Conservation (phyloP, 2,113 vertebrate genomes). For the Scartelaos histophorus region DNA sequence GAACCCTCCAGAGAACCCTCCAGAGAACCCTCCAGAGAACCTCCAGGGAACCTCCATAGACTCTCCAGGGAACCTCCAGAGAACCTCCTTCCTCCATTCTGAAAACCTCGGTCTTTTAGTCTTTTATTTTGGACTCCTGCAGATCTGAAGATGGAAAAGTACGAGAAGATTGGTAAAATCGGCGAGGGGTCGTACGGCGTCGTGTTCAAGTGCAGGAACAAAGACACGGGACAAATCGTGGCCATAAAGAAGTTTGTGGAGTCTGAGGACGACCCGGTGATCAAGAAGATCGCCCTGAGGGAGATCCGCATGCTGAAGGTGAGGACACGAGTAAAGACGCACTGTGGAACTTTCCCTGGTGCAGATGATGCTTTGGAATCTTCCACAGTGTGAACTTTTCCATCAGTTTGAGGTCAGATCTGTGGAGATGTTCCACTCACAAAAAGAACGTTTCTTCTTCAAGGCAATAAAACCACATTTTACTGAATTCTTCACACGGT, state of each 20-base stretch:
- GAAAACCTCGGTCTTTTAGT: neutral
- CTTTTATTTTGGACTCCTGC: neutral
- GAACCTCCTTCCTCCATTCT: neutral
- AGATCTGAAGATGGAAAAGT: constrained; percentile 90
- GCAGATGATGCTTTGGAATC: no score
- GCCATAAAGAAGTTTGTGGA: constrained; percentile 97
- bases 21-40: neutral
- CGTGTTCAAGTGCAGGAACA: constrained; percentile 93
- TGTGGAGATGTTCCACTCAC: no score
- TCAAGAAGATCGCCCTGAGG: constrained; percentile 90
- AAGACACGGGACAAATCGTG: constrained; percentile 88
- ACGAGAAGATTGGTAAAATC: constrained; percentile 92
- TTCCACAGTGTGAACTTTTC: no score
- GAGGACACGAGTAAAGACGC: neutral
- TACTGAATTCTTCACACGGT: no score
- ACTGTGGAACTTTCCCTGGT: no score
- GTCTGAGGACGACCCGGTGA: constrained; percentile 91
- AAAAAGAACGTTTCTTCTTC: no score
- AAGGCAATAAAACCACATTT: no score
- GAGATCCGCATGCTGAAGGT: constrained; percentile 97
- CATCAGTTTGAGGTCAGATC: no score
- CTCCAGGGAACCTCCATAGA: neutral
- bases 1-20: no score
- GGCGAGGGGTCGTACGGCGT: constrained; percentile 95
- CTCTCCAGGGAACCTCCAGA: neutral